phyloP scores from a whole-genome alignment of 2,888 invertebrate genomes.

The Aleiodes testaceus region DNA sequence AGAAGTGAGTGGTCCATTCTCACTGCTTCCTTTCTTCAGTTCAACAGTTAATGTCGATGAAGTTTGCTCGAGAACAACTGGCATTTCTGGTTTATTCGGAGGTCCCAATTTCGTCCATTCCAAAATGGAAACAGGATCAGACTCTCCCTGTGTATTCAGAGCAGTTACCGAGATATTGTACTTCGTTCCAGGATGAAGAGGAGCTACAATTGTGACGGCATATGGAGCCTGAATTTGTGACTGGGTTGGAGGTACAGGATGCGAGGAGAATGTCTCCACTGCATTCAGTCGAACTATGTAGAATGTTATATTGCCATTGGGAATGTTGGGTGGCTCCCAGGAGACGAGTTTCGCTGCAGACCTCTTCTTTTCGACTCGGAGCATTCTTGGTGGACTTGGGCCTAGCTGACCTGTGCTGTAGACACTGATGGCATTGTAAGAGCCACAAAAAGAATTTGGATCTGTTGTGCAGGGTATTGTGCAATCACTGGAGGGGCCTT shows the following conservation, averaged over 20 bases:
- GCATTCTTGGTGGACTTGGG: slow-evolving; percentile 81
- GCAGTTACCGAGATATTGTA: slow-evolving; percentile 85
- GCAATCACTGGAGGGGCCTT: slow-evolving; percentile 71
- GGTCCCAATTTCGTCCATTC: slow-evolving; percentile 85
- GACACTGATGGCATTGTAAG: slow-evolving; percentile 79
- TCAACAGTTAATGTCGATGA: slow-evolving; percentile 80
- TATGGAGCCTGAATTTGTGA: slow-evolving; percentile 67
- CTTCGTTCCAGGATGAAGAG: slow-evolving; percentile 82
- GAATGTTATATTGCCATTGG: slow-evolving; percentile 73
- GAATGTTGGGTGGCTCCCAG: slow-evolving; percentile 74
- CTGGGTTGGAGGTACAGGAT: slow-evolving; percentile 61
- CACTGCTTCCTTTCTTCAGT: slow-evolving; percentile 81
- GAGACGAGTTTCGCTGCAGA: slow-evolving; percentile 71
- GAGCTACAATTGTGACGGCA: slow-evolving; percentile 67
- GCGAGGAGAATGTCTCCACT: slow-evolving; percentile 63
- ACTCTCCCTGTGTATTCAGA: slow-evolving; percentile 77
- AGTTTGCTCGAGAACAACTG: slow-evolving; percentile 78
- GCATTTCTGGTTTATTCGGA: slow-evolving; percentile 77
- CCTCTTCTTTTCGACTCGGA: slow-evolving; percentile 75
- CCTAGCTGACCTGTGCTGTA: slow-evolving; percentile 79
- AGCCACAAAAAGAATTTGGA: slow-evolving; percentile 80
- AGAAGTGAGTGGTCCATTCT: slow-evolving; percentile 85
- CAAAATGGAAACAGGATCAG: slow-evolving; percentile 76
- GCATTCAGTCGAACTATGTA: slow-evolving; percentile 71
- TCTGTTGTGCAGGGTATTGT: slow-evolving; percentile 78